A percentile compares a stretch with the other conserved stretches of the same genome.
These are phyloP conservation scores for Dione juno DNA, from an alignment of 2,888 invertebrate genomes.

Conservation along the genomic window DNA sequence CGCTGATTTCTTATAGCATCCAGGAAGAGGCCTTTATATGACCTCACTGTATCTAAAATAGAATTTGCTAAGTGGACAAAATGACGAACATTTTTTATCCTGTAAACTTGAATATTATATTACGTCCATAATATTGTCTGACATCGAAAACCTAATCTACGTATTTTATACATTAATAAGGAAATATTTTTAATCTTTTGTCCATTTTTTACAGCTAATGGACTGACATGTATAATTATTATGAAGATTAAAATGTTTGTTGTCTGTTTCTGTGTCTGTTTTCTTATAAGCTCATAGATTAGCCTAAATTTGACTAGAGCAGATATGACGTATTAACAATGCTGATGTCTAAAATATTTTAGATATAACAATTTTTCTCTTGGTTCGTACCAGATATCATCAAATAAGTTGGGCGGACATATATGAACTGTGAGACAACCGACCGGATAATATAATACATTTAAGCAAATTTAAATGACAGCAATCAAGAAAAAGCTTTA, in stretches of 20 bases:
- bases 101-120: not conserved
- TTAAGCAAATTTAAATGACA: too few relatives aligned
- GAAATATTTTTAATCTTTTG: not conserved
- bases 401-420: too few relatives aligned
- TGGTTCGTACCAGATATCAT: too few relatives aligned
- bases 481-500: too few relatives aligned
- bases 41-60: constrained; percentile 19
- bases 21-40: constrained; percentile 29
- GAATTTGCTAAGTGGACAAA: constrained; percentile 16
- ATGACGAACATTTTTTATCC: constrained; percentile 3
- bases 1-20: constrained; percentile 27
- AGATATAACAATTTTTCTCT: too few relatives aligned
- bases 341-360: too few relatives aligned
- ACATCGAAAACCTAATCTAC: not conserved
- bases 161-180: not conserved
- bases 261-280: too few relatives aligned
- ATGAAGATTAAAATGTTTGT: not conserved
- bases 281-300: too few relatives aligned
- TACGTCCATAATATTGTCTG: not conserved
- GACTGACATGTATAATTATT: not conserved
- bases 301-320: too few relatives aligned
- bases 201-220: not conserved
- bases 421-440: too few relatives aligned
- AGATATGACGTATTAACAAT: too few relatives aligned
- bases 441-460: too few relatives aligned